These are phyloP conservation scores for Bombyx huttoni DNA, from an alignment of 2,888 invertebrate genomes.

Conservation along the genomic window DNA sequence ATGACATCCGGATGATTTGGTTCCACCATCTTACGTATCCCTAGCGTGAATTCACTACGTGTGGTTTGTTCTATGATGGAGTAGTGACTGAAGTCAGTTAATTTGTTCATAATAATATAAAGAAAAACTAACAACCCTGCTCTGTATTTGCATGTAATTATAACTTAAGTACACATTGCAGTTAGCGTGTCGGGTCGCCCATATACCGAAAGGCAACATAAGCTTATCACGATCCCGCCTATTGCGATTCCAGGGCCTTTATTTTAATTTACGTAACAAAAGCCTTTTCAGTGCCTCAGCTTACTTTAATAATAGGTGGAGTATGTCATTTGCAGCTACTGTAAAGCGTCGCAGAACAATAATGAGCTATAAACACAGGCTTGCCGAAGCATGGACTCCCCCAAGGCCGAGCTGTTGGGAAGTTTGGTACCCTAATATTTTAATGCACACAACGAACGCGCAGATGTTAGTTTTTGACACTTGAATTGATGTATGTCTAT, in stretches of 20 bases:
- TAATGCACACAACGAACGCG: conserved; percentile 59
- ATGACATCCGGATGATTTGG: too few species aligned
- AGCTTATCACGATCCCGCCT: conserved; percentile 24
- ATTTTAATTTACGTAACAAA: conserved; percentile 55
- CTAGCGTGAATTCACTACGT: too few species aligned
- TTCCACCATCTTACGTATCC: too few species aligned
- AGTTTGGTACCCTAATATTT: conserved; percentile 46
- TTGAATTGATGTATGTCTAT: conserved; percentile 67
- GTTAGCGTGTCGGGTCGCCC: conserved; percentile 24
- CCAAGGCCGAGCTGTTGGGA: conserved; percentile 31
- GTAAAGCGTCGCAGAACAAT: conserved; percentile 62
- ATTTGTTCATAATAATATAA: too few species aligned
- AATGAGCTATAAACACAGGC: conserved; percentile 68
- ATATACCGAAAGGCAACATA: conserved; percentile 34
- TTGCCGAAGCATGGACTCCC: conserved; percentile 42
- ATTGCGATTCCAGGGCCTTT: conserved; percentile 39
- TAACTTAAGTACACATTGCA: conserved; percentile 27
- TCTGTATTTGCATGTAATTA: conserved; percentile 33
- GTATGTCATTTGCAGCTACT: conserved; percentile 67
- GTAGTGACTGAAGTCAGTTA: too few species aligned
- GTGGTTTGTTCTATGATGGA: too few species aligned
- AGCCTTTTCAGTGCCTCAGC: conserved; percentile 41
- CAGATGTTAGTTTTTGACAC: conserved; percentile 74
- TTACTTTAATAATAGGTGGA: conserved; percentile 64
- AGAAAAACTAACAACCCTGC: conserved; percentile 1